Conservation (phyloP, 1,140 invertebrate genomes). For the Acromyrmex echinatior region DNA sequence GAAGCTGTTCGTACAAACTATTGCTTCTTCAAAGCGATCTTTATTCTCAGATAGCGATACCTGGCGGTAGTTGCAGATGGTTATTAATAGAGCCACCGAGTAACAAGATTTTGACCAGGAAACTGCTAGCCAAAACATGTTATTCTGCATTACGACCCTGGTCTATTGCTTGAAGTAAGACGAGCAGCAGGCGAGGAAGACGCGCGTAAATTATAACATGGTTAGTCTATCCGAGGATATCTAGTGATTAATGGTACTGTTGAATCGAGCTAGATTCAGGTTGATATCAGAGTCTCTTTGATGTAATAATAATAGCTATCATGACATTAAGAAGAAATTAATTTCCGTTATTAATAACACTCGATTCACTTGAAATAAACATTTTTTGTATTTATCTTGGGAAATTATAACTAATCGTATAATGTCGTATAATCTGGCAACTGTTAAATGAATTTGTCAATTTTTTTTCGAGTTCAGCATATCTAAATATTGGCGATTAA, state of each 20-base stretch:
- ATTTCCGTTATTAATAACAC: background rate
- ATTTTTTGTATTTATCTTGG: background rate
- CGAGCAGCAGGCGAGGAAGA: background rate
- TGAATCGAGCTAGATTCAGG: constrained; percentile 29
- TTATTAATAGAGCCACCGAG: constrained; percentile 48
- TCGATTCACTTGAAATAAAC: background rate
- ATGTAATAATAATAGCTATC: constrained; percentile 24
- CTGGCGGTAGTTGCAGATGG: background rate
- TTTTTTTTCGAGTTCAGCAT: background rate
- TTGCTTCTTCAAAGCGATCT: constrained; percentile 47
- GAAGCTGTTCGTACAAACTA: constrained; percentile 7
- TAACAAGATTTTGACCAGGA: constrained; percentile 25
- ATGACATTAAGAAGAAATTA: constrained; percentile 27
- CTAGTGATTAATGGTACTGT: constrained; percentile 19
- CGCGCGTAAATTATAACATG: constrained; percentile 34
- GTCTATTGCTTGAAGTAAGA: constrained; percentile 39
- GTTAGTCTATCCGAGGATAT: constrained; percentile 16
- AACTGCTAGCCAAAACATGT: background rate
- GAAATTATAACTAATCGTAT: background rate
- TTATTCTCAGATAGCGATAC: constrained; percentile 42
- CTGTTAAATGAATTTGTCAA: background rate
- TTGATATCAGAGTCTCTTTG: constrained; percentile 43
- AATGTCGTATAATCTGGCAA: background rate
- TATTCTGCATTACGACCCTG: constrained; percentile 20
- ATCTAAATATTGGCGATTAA: background rate